Evolutionary conservation across 2,113 vertebrate species (phyloP).

Genomic region (Probosciger aterrimus): DNA sequence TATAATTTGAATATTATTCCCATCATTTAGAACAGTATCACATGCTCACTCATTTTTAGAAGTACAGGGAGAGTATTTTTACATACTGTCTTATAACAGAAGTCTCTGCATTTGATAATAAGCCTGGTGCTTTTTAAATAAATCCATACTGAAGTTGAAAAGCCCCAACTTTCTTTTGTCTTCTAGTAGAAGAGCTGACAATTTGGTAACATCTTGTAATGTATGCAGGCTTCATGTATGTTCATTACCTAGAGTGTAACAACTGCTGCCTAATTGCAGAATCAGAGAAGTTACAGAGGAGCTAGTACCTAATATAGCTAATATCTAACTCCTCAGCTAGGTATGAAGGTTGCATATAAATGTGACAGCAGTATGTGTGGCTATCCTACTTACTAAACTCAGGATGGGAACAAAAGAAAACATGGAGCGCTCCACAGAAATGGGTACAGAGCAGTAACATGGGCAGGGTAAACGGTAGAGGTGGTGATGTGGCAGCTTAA

Average conservation of each 20-base stretch:
- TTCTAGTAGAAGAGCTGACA: neutral
- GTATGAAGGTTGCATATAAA: neutral
- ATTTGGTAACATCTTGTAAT: neutral
- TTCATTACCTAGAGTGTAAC: neutral
- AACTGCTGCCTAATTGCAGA: neutral
- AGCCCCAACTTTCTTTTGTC: neutral
- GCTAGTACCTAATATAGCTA: neutral
- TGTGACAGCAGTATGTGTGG: neutral
- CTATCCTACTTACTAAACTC: neutral
- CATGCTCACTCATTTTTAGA: neutral
- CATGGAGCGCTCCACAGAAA: neutral
- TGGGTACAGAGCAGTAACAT: neutral
- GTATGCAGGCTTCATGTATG: neutral
- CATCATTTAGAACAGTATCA: neutral
- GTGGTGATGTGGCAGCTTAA: neutral
- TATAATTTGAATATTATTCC: slow-evolving; percentile 7
- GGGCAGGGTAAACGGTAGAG: neutral
- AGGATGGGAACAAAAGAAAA: neutral
- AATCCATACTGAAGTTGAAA: neutral
- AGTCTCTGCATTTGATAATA: neutral
- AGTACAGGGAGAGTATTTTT: neutral
- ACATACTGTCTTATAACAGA: neutral
- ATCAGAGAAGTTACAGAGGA: neutral
- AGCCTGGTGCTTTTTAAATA: neutral
- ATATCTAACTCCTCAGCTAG: neutral